Base-by-base conservation (phyloP, 2,113 vertebrate genomes). In the Chiloscyllium plagiosum region DNA sequence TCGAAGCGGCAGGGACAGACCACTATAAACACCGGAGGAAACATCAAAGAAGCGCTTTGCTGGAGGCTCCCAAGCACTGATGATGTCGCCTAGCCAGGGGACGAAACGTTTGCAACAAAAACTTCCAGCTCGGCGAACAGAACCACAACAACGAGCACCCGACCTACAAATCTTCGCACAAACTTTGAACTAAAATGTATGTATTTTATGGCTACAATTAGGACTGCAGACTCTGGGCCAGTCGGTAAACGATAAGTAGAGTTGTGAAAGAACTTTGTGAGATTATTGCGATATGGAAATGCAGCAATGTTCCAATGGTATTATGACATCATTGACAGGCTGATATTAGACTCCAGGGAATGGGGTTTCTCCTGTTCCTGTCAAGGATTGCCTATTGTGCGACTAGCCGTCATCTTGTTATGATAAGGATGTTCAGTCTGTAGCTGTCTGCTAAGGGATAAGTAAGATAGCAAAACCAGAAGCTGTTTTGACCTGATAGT, bases 351-450 rank as follows among this genome's bases (percentile, higher is more conserved):
- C 61, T 66, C 61, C 61, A 10, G 89, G 89, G 89, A 93, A 93
- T 37, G 89, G 19, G 33, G 2, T 66, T 93, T 66, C 89, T 66
- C 89, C 61, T 68, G 61, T 66, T 93, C 65, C 61, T n/a, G 33
- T 93, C 61, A 66, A 33, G 61, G 65, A 19, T 66, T 65, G 65
- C 66, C 89, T 93, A 66, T 93, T 68, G 29, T 93, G 61, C 37
- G 61, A 37, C 89, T n/a, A 42, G 65, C 89, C 37, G 89, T 93
- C 89, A 93, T n/a, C 89, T 68, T 93, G 89, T 93, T 37, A 93
- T 37, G 61, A 93, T 66, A 93, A 37, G 89, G n/a, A n/a, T 2
- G 7, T 93, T 66, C 89, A 66, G 89, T 33, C 89, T 93, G 89
- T 37, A 65, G 66, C 61, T 68, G 61, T 22, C 29, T 93, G 89